These are phyloP conservation scores for Lochmaea capreae DNA, from an alignment of 2,888 invertebrate species.

Conservation along the genomic window DNA sequence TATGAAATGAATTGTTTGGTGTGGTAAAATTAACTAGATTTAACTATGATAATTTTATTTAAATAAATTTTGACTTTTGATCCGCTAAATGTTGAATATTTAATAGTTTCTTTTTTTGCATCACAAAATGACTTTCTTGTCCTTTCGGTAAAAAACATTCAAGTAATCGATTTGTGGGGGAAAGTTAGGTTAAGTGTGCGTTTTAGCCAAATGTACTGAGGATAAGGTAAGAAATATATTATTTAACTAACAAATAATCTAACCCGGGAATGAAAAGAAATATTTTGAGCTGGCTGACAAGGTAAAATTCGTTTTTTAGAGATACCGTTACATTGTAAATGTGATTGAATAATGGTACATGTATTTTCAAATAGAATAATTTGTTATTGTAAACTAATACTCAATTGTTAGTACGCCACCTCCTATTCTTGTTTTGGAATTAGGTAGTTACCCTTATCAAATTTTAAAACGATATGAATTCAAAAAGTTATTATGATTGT, in stretches of 20 bases:
- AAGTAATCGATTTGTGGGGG: constrained; percentile 12
- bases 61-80: constrained; percentile 41
- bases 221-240: constrained; percentile 22
- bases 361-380: not conserved
- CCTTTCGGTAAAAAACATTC: constrained; percentile 7
- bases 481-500: no score
- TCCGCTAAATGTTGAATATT: constrained; percentile 39
- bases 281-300: not conserved
- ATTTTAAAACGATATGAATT: no score
- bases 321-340: not conserved
- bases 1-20: not conserved
- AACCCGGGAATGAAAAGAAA: constrained; percentile 28
- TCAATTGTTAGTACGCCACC: no score
- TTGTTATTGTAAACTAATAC: not conserved
- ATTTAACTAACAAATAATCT: constrained; percentile 1
- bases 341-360: not conserved
- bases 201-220: constrained; percentile 9
- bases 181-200: constrained; percentile 32
- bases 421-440: no score
- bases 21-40: not conserved
- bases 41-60: constrained; percentile 19
- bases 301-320: not conserved
- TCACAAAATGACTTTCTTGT: not conserved
- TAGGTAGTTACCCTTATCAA: no score
- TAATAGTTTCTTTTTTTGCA: not conserved